A percentile compares a stretch with the other conserved stretches of the same genome.
phyloP scores from a whole-genome alignment of 1,140 invertebrate species.

The Drosophila littoralis region DNA sequence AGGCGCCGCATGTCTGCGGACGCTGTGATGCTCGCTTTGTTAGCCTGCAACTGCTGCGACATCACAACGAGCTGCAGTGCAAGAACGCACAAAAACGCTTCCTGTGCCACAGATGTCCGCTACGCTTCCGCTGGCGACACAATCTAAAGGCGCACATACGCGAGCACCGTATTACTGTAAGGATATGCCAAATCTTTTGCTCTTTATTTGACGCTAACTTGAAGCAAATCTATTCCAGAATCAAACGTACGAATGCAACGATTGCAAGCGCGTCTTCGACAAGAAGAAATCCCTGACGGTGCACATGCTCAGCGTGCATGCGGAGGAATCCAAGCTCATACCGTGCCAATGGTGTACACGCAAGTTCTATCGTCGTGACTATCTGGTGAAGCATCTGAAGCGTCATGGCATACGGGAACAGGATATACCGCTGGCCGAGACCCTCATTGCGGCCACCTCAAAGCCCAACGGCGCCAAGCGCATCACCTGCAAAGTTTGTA shows the following conservation, averaged over 20 bases:
- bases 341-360: slow-evolving; percentile 85
- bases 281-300: slow-evolving; percentile 85
- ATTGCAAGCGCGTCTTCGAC: slow-evolving; percentile 85
- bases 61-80: slow-evolving; percentile 75
- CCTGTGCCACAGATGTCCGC: slow-evolving; percentile 72
- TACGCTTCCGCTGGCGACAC: slow-evolving; percentile 78
- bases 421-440: slow-evolving; percentile 70
- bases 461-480: slow-evolving; percentile 69
- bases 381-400: slow-evolving; percentile 76
- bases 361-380: slow-evolving; percentile 85
- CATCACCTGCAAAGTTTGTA: slow-evolving; percentile 73
- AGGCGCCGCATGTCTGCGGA: slow-evolving; percentile 69
- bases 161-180: slow-evolving; percentile 67
- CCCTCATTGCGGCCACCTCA: slow-evolving; percentile 63
- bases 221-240: slow-evolving; percentile 37
- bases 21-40: slow-evolving; percentile 74
- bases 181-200: neutral
- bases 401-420: slow-evolving; percentile 67
- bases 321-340: slow-evolving; percentile 81
- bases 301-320: slow-evolving; percentile 85
- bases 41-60: slow-evolving; percentile 56
- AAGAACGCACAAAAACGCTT: slow-evolving; percentile 74
- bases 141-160: slow-evolving; percentile 70
- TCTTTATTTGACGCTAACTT: no score
- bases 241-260: slow-evolving; percentile 84